Evolutionary conservation across 2,797 vertebrate species (phyloP).

Genomic region (Oreortyx pictus): DNA sequence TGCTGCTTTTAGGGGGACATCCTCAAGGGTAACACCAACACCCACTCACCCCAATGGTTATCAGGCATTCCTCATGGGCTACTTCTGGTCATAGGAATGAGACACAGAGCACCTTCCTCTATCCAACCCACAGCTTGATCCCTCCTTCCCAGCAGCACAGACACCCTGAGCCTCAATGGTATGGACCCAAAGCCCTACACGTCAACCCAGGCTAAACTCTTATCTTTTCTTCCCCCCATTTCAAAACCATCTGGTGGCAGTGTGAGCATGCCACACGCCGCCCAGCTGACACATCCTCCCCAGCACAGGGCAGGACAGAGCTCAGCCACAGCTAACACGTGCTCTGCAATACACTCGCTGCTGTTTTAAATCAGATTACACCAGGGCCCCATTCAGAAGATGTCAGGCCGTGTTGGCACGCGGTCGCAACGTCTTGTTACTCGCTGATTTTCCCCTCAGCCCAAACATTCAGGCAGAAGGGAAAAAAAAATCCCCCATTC

Average conservation of each 20-base stretch:
- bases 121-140: neutral
- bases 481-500: neutral
- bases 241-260: slow-evolving; percentile 7
- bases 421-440: slow-evolving; percentile 39
- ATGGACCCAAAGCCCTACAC: rapidly evolving
- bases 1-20: neutral
- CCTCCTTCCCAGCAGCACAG: neutral
- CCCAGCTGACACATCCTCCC: slow-evolving; percentile 55
- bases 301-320: slow-evolving; percentile 50
- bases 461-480: slow-evolving; percentile 39
- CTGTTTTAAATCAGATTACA: slow-evolving; percentile 46
- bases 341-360: slow-evolving; percentile 53
- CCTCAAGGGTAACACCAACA: neutral
- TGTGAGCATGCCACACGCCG: neutral
- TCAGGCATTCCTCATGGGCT: neutral
- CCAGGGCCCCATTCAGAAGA: slow-evolving; percentile 53
- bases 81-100: neutral
- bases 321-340: slow-evolving; percentile 53
- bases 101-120: neutral
- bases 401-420: slow-evolving; percentile 52
- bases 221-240: neutral
- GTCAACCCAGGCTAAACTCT: neutral
- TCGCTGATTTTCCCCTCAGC: slow-evolving; percentile 50
- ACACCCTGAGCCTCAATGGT: neutral
- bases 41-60: neutral